Evolutionary conservation across 2,113 vertebrate genomes (phyloP).

Genomic region (Scytalopus superciliaris): DNA sequence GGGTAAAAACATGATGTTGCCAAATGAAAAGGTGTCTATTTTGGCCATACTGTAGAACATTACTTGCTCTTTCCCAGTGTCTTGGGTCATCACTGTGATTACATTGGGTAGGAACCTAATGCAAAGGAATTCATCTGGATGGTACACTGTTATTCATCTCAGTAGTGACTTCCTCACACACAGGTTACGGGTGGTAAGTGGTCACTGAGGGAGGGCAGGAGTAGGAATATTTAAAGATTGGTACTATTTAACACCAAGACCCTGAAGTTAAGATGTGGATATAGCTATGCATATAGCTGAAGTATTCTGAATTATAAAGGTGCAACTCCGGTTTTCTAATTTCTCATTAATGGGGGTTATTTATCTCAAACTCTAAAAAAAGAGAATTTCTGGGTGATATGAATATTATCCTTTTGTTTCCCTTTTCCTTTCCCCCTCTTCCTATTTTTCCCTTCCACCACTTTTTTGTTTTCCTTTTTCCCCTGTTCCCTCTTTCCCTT

Average conservation of each 20-base stretch:
- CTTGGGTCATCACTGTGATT: neutral
- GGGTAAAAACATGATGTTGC: neutral
- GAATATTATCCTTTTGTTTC: neutral
- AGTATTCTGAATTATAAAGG: neutral
- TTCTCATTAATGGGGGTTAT: neutral
- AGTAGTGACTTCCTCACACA: neutral
- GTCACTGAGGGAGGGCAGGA: neutral
- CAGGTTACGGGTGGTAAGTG: neutral
- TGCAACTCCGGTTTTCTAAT: neutral
- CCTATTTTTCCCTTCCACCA: too few relatives aligned
- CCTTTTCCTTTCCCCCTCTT: too few relatives aligned
- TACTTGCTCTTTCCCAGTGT: neutral
- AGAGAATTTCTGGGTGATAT: neutral
- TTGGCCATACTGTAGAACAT: neutral
- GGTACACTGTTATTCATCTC: neutral
- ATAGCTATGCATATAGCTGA: neutral
- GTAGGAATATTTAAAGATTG: neutral
- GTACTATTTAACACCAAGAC: neutral
- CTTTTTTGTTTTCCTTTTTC: too few relatives aligned
- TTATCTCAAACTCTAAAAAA: neutral
- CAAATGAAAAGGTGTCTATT: fast-evolving
- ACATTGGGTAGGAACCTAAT: neutral
- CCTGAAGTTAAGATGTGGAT: neutral
- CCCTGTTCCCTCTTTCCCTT: neutral
- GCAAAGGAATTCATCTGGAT: neutral